Percentiles rank a stretch among this genome's conserved stretches.
Conservation (phyloP, 2,797 vertebrate genomes). For the Tenualosa ilisha region DNA sequence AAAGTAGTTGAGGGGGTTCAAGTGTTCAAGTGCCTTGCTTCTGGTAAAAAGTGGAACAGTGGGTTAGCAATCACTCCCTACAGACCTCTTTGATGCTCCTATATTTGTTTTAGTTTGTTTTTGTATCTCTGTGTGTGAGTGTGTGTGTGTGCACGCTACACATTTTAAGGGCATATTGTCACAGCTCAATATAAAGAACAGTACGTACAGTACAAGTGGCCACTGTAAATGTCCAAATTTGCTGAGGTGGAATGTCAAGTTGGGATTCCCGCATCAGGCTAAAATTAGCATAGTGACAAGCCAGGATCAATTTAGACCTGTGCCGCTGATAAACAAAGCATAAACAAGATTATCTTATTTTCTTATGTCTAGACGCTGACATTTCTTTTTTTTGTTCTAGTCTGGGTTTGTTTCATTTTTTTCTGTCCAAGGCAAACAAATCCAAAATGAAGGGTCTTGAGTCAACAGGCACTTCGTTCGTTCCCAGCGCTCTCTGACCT, state of each 20-base stretch:
- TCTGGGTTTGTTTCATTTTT: slow-evolving; percentile 41
- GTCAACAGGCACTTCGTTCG: slow-evolving; percentile 68
- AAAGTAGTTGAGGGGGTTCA: neutral
- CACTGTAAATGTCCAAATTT: neutral
- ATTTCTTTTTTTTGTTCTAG: slow-evolving; percentile 24
- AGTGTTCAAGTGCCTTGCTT: neutral
- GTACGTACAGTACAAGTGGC: neutral
- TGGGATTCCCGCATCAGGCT: neutral
- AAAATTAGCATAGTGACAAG: neutral
- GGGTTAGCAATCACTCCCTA: slow-evolving; percentile 4
- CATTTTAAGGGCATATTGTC: neutral
- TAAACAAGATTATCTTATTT: slow-evolving; percentile 51
- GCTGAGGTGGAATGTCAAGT: neutral
- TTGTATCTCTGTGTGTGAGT: neutral
- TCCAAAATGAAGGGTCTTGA: slow-evolving; percentile 57
- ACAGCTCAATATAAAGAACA: neutral
- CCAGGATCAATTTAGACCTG: neutral
- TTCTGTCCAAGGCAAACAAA: slow-evolving; percentile 61
- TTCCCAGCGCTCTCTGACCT: slow-evolving; percentile 73
- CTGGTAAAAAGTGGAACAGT: slow-evolving; percentile 9
- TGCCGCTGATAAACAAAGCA: slow-evolving; percentile 36
- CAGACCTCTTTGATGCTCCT: slow-evolving; percentile 4
- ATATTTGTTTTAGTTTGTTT: neutral
- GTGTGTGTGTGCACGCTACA: neutral
- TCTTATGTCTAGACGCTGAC: slow-evolving; percentile 50